Conservation (phyloP, 2,113 vertebrate genomes). For the Mellivora capensis region DNA sequence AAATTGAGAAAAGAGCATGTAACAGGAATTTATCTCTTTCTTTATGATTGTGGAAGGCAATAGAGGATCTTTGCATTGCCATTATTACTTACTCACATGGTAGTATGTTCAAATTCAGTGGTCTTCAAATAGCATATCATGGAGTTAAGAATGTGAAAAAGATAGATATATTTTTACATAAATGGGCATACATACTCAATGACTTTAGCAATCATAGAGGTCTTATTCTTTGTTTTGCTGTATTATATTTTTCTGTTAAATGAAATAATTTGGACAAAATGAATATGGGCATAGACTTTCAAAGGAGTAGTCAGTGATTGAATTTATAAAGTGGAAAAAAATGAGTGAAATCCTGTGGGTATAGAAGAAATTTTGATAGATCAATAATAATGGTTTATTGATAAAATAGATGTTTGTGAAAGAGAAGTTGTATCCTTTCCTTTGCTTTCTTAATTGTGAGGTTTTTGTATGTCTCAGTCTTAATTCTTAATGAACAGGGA, state of each 20-base stretch:
- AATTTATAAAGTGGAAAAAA: not conserved
- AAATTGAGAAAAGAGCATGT: constrained; percentile 52
- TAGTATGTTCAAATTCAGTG: not conserved
- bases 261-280: not conserved
- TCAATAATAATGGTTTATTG: not conserved
- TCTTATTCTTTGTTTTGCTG: constrained; percentile 20
- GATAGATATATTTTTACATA: not conserved
- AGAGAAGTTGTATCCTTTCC: not conserved
- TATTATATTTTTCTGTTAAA: not conserved
- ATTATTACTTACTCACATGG: not conserved
- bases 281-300: not conserved
- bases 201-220: not conserved
- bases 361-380: not conserved
- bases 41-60: not conserved
- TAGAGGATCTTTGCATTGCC: not conserved
- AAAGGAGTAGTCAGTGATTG: not conserved
- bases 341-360: not conserved
- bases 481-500: not conserved
- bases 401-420: not conserved
- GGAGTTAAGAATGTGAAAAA: not conserved
- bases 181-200: not conserved
- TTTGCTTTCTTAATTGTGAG: not conserved
- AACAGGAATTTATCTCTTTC: not conserved
- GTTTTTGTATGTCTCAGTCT: not conserved
- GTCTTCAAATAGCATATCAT: not conserved